phyloP scores from a whole-genome alignment of 2,113 vertebrate species.

The Pygathrix nemaeus region DNA sequence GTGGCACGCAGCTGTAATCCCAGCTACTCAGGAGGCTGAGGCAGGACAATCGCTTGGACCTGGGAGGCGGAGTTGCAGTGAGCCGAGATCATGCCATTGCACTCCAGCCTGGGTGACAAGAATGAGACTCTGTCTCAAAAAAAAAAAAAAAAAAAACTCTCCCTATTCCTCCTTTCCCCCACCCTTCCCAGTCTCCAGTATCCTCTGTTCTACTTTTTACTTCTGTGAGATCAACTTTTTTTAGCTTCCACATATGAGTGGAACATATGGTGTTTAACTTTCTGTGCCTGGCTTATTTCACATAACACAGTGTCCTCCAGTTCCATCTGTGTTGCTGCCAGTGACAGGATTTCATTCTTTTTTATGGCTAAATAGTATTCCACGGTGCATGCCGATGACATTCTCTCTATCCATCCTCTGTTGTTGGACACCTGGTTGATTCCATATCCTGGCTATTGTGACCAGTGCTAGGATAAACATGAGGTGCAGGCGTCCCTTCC shows the following conservation, averaged over 20 bases:
- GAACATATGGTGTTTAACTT: background rate
- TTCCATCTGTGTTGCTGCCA: background rate
- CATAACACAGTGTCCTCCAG: background rate
- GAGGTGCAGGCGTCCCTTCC: too few relatives aligned
- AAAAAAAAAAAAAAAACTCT: too few relatives aligned
- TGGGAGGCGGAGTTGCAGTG: too few relatives aligned
- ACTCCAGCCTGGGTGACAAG: too few relatives aligned
- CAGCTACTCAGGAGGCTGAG: too few relatives aligned
- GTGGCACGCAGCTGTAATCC: too few relatives aligned
- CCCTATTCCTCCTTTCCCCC: background rate
- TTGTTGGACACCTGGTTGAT: background rate
- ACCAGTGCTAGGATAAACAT: background rate
- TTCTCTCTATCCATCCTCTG: background rate
- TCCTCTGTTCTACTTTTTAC: background rate
- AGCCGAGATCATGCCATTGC: too few relatives aligned
- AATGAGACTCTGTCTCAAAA: too few relatives aligned
- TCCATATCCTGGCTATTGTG: background rate
- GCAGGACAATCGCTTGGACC: too few relatives aligned
- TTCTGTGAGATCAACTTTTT: background rate
- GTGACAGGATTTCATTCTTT: background rate
- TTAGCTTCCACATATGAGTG: background rate
- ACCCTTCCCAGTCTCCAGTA: background rate
- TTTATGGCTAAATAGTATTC: background rate
- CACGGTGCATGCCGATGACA: too few relatives aligned
- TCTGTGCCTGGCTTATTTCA: background rate